Conservation (phyloP, 2,113 vertebrate genomes). For the Lagenorhynchus albirostris region DNA sequence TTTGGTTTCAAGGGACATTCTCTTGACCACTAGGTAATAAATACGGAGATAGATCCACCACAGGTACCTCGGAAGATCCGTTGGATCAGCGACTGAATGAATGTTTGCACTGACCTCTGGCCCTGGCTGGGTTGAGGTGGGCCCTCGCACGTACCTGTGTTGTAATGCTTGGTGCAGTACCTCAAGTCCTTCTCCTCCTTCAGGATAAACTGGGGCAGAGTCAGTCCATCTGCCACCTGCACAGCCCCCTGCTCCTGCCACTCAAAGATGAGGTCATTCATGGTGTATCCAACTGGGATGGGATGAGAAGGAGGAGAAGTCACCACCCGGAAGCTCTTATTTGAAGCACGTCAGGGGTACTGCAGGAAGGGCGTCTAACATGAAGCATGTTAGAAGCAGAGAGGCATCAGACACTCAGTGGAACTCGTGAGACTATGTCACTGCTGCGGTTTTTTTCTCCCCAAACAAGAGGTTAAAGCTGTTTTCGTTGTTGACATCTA, state of each 20-base stretch:
- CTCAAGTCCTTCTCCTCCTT: conserved; percentile 98
- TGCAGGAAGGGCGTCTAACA: neutral
- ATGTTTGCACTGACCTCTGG: neutral
- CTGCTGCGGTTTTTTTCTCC: too few species aligned
- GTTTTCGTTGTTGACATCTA: neutral
- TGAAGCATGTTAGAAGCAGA: neutral
- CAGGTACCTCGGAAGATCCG: neutral
- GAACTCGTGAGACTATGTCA: neutral
- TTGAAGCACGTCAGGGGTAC: neutral
- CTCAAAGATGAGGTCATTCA: conserved; percentile 99
- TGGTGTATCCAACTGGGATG: conserved; percentile 95
- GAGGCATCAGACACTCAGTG: neutral
- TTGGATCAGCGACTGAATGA: neutral
- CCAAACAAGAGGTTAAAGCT: neutral
- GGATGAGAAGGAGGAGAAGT: conserved; percentile 36
- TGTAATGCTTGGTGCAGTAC: conserved; percentile 98
- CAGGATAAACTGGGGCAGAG: conserved; percentile 96
- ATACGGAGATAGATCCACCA: neutral
- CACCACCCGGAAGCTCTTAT: neutral
- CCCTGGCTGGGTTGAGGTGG: neutral
- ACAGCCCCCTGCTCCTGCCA: conserved; percentile 98
- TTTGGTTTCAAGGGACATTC: neutral
- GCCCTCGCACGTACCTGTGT: conserved; percentile 87
- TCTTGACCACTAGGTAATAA: neutral
- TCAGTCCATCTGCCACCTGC: conserved; percentile 96